Conservation (phyloP, 2,888 invertebrate genomes). For the Volucella bombylans region DNA sequence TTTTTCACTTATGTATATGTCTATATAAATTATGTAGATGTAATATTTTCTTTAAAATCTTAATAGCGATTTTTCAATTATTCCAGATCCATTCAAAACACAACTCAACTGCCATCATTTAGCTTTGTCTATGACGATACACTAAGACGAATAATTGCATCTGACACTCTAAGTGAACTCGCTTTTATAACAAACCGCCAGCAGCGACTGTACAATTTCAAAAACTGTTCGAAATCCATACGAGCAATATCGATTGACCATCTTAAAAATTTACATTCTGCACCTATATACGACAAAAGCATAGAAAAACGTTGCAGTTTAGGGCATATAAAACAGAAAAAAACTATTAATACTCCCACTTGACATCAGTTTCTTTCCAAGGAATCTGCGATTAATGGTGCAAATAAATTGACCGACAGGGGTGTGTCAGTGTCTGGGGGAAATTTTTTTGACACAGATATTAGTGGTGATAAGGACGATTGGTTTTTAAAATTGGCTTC, state of each 20-base stretch:
- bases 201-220: constrained; percentile 38
- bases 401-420: constrained; percentile 25
- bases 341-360: not conserved
- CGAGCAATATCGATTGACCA: constrained; percentile 7
- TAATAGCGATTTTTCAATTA: no score
- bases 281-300: not conserved
- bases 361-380: not conserved
- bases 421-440: constrained; percentile 13
- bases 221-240: constrained; percentile 23
- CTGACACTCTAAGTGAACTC: constrained; percentile 77
- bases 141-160: constrained; percentile 77
- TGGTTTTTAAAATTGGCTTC: constrained; percentile 78
- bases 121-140: constrained; percentile 78
- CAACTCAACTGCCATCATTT: constrained; percentile 74
- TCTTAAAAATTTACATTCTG: not conserved
- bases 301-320: constrained; percentile 30
- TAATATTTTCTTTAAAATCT: no score
- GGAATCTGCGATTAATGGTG: not conserved
- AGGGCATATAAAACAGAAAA: constrained; percentile 24
- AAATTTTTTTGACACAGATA: constrained; percentile 1
- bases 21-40: no score
- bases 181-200: constrained; percentile 76
- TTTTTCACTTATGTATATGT: no score
- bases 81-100: constrained; percentile 38
- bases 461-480: constrained; percentile 63